Percentiles rank a stretch among this genome's conserved stretches.
These are phyloP conservation scores for Epinephelus fuscoguttatus DNA, from an alignment of 2,113 vertebrate genomes.

Conservation along the genomic window DNA sequence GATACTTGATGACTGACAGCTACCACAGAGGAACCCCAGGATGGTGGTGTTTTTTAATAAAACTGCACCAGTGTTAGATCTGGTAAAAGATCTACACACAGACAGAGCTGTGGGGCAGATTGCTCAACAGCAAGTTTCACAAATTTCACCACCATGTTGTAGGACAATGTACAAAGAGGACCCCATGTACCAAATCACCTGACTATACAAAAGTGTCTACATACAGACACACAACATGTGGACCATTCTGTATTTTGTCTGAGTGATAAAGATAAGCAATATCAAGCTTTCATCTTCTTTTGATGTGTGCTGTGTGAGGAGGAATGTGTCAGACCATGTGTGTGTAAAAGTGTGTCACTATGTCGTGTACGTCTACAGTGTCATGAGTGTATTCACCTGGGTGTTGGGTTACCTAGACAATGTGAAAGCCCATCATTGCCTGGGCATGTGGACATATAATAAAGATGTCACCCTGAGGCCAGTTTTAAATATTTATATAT, in stretches of 20 bases:
- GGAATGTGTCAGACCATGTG: background rate
- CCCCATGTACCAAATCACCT: background rate
- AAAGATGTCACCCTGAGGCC: background rate
- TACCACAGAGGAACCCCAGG: too few species aligned
- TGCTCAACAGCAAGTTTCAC: background rate
- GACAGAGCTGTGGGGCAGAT: background rate
- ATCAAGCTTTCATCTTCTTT: background rate
- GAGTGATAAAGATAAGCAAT: slow-evolving; percentile 13
- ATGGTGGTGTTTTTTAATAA: background rate
- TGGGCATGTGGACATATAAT: too few species aligned
- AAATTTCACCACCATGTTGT: background rate
- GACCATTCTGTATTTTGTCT: slow-evolving; percentile 24
- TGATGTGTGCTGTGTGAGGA: background rate
- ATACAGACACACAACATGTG: background rate
- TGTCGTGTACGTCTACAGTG: background rate
- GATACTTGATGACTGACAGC: background rate
- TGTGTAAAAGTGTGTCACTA: background rate
- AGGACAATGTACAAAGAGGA: background rate
- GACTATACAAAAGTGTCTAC: background rate
- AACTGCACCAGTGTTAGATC: background rate
- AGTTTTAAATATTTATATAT: too few species aligned
- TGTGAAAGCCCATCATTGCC: background rate
- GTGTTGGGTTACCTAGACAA: background rate
- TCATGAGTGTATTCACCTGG: background rate
- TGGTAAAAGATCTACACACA: background rate